These are phyloP conservation scores for Martes martes DNA, from an alignment of 2,113 vertebrate species.

Conservation along the genomic window DNA sequence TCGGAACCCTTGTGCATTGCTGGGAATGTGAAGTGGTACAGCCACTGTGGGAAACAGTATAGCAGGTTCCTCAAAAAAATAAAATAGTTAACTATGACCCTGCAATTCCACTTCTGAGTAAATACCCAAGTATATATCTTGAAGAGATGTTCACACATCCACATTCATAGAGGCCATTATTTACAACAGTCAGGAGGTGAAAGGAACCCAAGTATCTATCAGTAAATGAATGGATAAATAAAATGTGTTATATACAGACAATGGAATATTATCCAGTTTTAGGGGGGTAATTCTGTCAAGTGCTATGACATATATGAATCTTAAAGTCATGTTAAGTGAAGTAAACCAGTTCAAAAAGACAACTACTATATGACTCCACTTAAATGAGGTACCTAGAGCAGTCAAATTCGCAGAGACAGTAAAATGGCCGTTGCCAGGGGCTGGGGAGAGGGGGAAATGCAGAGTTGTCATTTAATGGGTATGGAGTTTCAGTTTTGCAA, in stretches of 20 bases:
- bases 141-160: not conserved
- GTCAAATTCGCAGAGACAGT: not conserved
- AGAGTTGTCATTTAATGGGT: not conserved
- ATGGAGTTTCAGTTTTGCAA: not conserved
- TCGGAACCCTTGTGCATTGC: not conserved
- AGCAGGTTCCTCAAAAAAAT: not conserved
- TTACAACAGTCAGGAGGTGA: not conserved
- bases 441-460: not conserved
- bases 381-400: not conserved
- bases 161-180: not conserved
- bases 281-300: not conserved
- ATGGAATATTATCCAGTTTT: not conserved
- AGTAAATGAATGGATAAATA: not conserved
- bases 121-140: not conserved
- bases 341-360: not conserved
- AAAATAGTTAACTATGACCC: not conserved
- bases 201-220: not conserved
- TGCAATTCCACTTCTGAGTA: not conserved
- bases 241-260: not conserved
- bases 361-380: not conserved
- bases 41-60: not conserved
- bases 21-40: not conserved
- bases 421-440: not conserved
- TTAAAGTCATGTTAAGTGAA: not conserved
- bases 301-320: not conserved